Percentiles rank a stretch among this genome's conserved stretches.
Conservation (phyloP, 2,888 invertebrate genomes). For the Copidosoma aretas region DNA sequence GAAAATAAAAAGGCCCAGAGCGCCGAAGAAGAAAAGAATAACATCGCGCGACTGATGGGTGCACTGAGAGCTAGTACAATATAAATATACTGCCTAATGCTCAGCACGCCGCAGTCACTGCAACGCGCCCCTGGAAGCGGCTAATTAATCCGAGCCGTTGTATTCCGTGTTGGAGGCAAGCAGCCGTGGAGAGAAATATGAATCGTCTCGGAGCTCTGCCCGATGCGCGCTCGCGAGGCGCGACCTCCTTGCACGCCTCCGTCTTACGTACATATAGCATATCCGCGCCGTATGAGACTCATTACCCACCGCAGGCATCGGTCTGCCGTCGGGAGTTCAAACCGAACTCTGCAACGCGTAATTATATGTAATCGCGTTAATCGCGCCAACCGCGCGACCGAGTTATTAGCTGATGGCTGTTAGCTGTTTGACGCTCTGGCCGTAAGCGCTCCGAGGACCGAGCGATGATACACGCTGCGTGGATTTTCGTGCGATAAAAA, state of each 20-base stretch:
- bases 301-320: no score
- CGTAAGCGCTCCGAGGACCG: neutral
- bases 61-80: no score
- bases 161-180: neutral
- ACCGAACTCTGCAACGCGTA: constrained; percentile 30
- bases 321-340: neutral
- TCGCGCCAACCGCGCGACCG: constrained; percentile 25
- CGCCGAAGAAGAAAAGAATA: no score
- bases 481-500: no score
- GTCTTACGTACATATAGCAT: no score
- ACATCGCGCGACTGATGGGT: no score
- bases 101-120: no score
- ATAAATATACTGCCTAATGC: no score
- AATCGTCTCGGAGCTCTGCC: constrained; percentile 9
- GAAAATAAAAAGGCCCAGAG: no score
- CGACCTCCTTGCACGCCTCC: constrained; percentile 11
- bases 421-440: neutral
- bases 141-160: constrained; percentile 8
- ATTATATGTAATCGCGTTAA: constrained; percentile 29
- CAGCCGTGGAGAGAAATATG: constrained; percentile 4
- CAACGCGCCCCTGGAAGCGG: neutral
- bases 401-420: no score
- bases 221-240: neutral
- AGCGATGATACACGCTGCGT: neutral
- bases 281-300: no score